Base-by-base conservation (phyloP, 1,140 invertebrate species). In the Apis florea region DNA sequence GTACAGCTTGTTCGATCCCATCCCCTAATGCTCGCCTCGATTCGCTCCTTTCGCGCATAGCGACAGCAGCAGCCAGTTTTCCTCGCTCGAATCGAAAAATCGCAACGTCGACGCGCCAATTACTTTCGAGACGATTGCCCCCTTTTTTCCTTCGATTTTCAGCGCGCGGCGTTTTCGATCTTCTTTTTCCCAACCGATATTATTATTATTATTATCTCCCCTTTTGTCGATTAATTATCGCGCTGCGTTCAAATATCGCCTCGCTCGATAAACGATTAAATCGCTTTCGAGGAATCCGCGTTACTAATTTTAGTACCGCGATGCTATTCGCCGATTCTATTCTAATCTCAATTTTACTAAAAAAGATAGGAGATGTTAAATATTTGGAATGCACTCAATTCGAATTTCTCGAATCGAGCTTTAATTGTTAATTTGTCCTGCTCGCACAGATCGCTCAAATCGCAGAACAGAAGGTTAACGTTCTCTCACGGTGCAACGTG, bases 31-130 rank as follows among this genome's bases (percentile, higher is more conserved):
- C 47, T 53, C 47, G 53, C 61, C 51, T 73, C 69, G 54, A 54
- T 79, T 73, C 63, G 69, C 73, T 63, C 70, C 15, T 40, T 53
- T 64, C n/a, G 31, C 15, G 11, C 40, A 5, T 24, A 2, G 13
- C 24, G 47, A 24, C 58, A 10, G 24, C 24, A 1, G 19, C 71
- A 47, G 4, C 26, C 68, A 2, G 56, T 47, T 63, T n/a, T n/a
- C n/a, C n/a, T n/a, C n/a, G n/a, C 66, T 47, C 69, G 56, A 73
- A 59, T 73, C 79, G 75, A 83, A 82, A 78, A 73, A 79, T 47
- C 59, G 11, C 58, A 49, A 73, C 84, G 53, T 72, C 54, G 83
- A 75, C 63, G 72, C 83, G 63, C 72, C 83, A 84, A 85, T 85
- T 84, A 79, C 82, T 71, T 80, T 67, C 59, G 24, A 78, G 66